These are phyloP conservation scores for Ochropleura plecta DNA, from an alignment of 2,888 invertebrate species.

Conservation along the genomic window DNA sequence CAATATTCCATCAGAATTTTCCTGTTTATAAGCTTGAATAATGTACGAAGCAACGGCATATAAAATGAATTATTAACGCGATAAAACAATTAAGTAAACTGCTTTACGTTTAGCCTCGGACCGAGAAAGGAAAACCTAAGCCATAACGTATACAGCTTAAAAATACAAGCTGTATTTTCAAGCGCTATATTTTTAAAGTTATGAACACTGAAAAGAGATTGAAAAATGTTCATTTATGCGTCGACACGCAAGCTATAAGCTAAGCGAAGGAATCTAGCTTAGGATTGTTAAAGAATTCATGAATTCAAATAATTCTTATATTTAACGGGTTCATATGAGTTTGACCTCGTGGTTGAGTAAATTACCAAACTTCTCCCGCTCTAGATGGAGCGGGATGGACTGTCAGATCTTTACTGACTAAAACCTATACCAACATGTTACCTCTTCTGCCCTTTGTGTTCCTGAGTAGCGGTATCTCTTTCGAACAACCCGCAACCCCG, in stretches of 20 bases:
- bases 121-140: background rate
- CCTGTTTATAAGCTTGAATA: conserved; percentile 10
- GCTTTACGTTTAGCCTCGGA: conserved; percentile 18
- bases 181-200: background rate
- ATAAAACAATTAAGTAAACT: conserved; percentile 39
- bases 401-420: too few relatives aligned
- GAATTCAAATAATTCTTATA: background rate
- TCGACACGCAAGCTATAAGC: conserved; percentile 8
- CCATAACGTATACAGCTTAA: conserved; percentile 1
- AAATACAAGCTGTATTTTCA: conserved; percentile 17
- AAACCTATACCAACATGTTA: too few relatives aligned
- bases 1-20: conserved; percentile 5
- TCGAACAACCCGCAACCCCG: too few relatives aligned
- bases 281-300: background rate
- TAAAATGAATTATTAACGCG: conserved; percentile 22
- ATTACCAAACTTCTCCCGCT: too few relatives aligned
- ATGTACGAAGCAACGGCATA: conserved; percentile 5
- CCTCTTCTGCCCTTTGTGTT: too few relatives aligned
- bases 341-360: too few relatives aligned
- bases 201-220: conserved; percentile 16
- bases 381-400: too few relatives aligned
- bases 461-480: too few relatives aligned
- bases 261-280: background rate
- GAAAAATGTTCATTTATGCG: conserved; percentile 19
- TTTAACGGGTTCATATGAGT: background rate